Base-by-base conservation (phyloP, 2,113 vertebrate species). In the Cyanoramphus novaezelandiae region DNA sequence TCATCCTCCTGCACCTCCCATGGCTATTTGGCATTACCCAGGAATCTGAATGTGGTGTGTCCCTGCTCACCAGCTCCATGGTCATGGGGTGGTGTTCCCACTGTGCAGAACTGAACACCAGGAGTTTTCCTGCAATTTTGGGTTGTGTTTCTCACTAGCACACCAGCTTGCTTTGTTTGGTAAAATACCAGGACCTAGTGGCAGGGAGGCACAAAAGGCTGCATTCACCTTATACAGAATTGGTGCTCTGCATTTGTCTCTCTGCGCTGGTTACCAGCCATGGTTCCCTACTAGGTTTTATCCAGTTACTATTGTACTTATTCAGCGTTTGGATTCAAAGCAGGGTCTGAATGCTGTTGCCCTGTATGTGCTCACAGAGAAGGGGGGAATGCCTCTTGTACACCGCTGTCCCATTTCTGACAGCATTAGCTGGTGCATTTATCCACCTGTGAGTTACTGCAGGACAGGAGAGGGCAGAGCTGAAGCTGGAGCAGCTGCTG, bases 401-500 rank as follows among this genome's bases (percentile, higher is more conserved):
- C 29, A 6, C 14, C 17, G 7, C 11, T 50, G 60, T 13, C 69
- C 83, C 20, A 8, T 43, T 88, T 91, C 50, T 78, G 55, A 47
- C 7, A 64, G 77, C 43, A 2, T 0, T 37, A 76, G 46, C 37
- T 0, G 0, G 7, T 59, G 70, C 27, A 33, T 88, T 64, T 82
- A 72, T 24, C 69, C 77, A 75, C 64, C 94, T 92, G 91, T 50
- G 86, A 67, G 59, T 17, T 47, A n/a, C 41, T 52, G 68, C 43
- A 60, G 74, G 44, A 81, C 17, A 87, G 82, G 46, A 82, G 67
- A 49, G 67, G 46, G 64, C 76, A 90, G 80, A 65, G 79, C 52
- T 1, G 5, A 16, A 59, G 83, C 87, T 90, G 88, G 37, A 95
- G 72, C 69, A 78, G 92, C 81, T 92, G 91, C 89, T 72, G 24